Evolutionary conservation across 2,797 vertebrate genomes (phyloP), one percentile per base, ranked within the genome.

Genomic region (Aythya fuligula): DNA sequence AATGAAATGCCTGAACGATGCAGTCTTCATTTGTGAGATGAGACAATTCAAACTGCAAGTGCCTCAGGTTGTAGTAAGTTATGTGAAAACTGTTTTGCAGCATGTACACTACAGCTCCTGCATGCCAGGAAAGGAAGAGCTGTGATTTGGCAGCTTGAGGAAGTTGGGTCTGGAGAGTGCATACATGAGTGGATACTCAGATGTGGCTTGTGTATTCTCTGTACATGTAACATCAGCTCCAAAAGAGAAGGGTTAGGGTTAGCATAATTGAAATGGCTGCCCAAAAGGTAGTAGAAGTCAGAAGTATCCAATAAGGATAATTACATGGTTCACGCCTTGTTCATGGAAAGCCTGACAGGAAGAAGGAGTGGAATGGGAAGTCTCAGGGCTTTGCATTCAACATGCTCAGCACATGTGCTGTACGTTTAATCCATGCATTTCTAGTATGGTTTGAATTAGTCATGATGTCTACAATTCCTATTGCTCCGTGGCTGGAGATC

Each of bases 381-480:
- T 13, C 67, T 87, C 60, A 1, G 58, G 25, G 73, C 85, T 86
- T 22, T 25, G 57, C 1, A 3, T 45, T 74, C 53, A 21, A 18
- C 62, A 47, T 0, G 57, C 81, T 92, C 32, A 1, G 91, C 89
- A 81, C 84, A 61, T 45, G 87, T 88, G 89, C 60, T 64, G 67
- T 39, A 32, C 21, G 16, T 73, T 27, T 62, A 80, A 75, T 69
- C 51, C 47, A 19, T 3, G 47, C 53, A 7, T 32, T 13, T 84
- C 83, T 57, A 4, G 81, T 36, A 69, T 75, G 94, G 71, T 75
- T 91, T 54, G 64, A 92, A 88, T 93, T 89, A 85, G 36, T 38
- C 76, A 16, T 11, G 66, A 39, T 11, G 66, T 94, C 90, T 91
- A 38, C 86, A 70, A 4, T 0, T 12, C 92, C 93, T 88, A 27